These are phyloP conservation scores for Nomada fucata DNA, from an alignment of 2,888 invertebrate genomes.

Conservation along the genomic window DNA sequence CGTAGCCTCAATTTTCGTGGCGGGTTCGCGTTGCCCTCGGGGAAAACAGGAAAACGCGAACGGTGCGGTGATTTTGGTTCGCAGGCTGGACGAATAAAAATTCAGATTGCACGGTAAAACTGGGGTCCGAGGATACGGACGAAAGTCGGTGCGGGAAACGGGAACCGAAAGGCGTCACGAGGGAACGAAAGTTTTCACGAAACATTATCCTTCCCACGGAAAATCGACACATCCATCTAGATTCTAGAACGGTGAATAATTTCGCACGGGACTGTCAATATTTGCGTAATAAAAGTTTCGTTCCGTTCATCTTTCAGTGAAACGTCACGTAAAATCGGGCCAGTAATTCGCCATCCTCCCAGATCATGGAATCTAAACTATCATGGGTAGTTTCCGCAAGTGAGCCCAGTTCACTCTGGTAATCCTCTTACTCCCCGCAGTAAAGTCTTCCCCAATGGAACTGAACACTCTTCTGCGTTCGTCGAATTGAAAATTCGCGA, in stretches of 20 bases:
- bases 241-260: no score
- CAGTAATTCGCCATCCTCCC: background rate
- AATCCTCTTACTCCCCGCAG: slow-evolving; percentile 37
- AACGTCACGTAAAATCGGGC: background rate
- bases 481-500: background rate
- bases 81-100: slow-evolving; percentile 46
- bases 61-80: slow-evolving; percentile 25
- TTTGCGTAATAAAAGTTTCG: background rate
- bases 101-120: slow-evolving; percentile 48
- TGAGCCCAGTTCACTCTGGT: background rate
- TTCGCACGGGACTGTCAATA: background rate
- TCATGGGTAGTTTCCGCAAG: background rate
- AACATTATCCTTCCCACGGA: background rate
- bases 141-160: background rate
- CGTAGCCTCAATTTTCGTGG: background rate
- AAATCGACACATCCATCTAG: no score
- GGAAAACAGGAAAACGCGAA: slow-evolving; percentile 11
- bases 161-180: background rate
- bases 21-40: background rate
- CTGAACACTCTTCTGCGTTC: background rate
- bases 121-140: background rate
- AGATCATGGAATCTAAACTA: background rate
- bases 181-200: background rate
- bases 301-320: background rate
- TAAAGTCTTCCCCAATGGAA: slow-evolving; percentile 20